Evolutionary conservation across 2,888 invertebrate genomes (phyloP), one percentile per base, ranked within the genome.

Genomic region (Hybos culiciformis): DNA sequence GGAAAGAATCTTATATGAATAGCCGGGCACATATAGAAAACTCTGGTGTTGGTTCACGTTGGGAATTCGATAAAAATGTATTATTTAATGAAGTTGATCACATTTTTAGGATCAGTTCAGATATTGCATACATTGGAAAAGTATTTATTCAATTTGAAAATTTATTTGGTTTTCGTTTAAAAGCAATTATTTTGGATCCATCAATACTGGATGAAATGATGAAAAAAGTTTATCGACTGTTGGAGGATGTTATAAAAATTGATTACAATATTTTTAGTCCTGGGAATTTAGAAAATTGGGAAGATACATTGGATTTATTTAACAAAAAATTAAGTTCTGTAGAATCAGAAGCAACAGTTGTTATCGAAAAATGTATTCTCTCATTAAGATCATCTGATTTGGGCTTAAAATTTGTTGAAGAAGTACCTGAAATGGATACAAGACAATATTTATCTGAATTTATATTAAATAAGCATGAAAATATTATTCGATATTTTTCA

Each of bases 51-150:
- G 86, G 86, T 20, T 74, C 79, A 5, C 74, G 93, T 9, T 93
- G 93, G 93, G 92, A 93, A 63, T 94, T 93, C 62, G 85, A 92
- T 57, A 80, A 83, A 53, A 77, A 75, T 12, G 71, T 75, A 33
- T 67, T 94, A 23, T 93, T 93, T 62, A 78, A 78, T 3, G 75
- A 78, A 45, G 88, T 91, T 0, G 88, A 92, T 57, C 91, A 92
- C 54, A 83, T 91, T 51, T 78, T 80, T 3, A 71, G 72, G 8
- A 86, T 93, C 9, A 85, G 85, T 46, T 70, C 73, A 38, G 85
- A 92, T 57, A 69, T 93, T 26, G 73, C 80, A n/a, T 75, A 82
- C 48, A 77, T 90, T 18, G 79, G 83, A 1, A 77, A 79, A 66
- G 83, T 86, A 0, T 71, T 90, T 4, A 78, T 85, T 55, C 86